Evolutionary conservation across 2,113 vertebrate genomes (phyloP), one percentile per base, ranked within the genome.

Genomic region (Pygathrix nemaeus): DNA sequence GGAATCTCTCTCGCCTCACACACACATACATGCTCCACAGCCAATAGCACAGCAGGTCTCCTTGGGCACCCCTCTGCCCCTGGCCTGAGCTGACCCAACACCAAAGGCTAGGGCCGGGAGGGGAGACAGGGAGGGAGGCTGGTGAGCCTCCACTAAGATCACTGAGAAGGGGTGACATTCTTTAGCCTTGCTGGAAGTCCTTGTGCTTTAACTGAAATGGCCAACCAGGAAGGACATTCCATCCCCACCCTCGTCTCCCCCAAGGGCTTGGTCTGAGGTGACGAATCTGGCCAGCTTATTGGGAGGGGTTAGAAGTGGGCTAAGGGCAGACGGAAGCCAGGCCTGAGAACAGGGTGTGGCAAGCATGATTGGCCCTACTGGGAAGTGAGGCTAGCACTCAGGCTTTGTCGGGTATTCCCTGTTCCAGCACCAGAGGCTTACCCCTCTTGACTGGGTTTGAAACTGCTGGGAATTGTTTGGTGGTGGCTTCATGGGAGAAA

Each of bases 171-270:
- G 9, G 25, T 4, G 21, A 43, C 40, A 9, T 5, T 0, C 0
- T 8, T 57, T 18, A 55, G 75, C 64, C 32, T 72, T 12, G 2
- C 32, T 10, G 35, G 16, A 61, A 55, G 43, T 79, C 40, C 78
- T 35, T 40, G 1, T 52, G 25, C 72, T 82, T 35, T 93, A 93
- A 75, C 23, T 59, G 82, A 95, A 85, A 57, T 40, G 23, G 11
- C 59, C 90, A 88, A 89, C 45, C 73, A 85, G 90, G 90, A 96
- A 88, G 70, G 73, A 59, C 48, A 68, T 93, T 84, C 50, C 23
- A 8, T 50, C 6, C 72, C 13, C 12, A 43, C 52, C 84, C 50
- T 87, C 32, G 8, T 25, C 45, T 18, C 30, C 52, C 52, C 72
- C 43, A 78, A 93, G 50, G 88, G 38, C 50, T 96, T 94, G 81